A percentile compares a stretch with the other conserved stretches of the same genome.
Conservation (phyloP, 2,888 invertebrate species). For the Chaetogeoica ovagalla region DNA sequence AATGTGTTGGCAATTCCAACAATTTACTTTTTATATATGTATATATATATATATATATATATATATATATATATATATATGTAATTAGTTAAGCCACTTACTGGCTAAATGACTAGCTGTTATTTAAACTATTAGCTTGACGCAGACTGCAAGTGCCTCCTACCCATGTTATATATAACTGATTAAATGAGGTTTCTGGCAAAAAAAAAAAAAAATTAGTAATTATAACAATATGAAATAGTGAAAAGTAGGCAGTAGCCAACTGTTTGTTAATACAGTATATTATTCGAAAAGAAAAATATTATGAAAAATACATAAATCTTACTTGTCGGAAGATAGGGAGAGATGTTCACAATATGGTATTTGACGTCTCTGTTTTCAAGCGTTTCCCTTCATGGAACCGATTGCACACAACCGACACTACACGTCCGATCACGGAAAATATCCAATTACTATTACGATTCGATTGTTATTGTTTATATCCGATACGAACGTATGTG, state of each 20-base stretch:
- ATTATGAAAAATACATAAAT: slow-evolving; percentile 6
- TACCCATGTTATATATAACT: not conserved
- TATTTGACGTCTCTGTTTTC: not conserved
- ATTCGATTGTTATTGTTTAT: not conserved
- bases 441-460: not conserved
- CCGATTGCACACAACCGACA: not conserved
- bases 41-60: not conserved
- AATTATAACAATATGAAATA: slow-evolving; percentile 19
- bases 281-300: not conserved
- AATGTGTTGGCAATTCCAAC: slow-evolving; percentile 29
- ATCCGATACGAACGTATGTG: not conserved
- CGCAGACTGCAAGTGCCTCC: not conserved
- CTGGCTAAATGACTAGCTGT: not conserved
- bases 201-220: slow-evolving; percentile 1
- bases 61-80: not conserved
- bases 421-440: not conserved
- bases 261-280: not conserved
- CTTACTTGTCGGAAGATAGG: slow-evolving; percentile 26
- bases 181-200: slow-evolving; percentile 15
- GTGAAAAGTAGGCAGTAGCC: not conserved
- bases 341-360: not conserved
- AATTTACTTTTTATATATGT: not conserved
- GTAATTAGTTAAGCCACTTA: slow-evolving; percentile 12
- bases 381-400: not conserved
- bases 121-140: slow-evolving; percentile 14